Evolutionary conservation across 2,797 vertebrate genomes (phyloP), one percentile per base, ranked within the genome.

Genomic region (Triplophysa yarkandensis): DNA sequence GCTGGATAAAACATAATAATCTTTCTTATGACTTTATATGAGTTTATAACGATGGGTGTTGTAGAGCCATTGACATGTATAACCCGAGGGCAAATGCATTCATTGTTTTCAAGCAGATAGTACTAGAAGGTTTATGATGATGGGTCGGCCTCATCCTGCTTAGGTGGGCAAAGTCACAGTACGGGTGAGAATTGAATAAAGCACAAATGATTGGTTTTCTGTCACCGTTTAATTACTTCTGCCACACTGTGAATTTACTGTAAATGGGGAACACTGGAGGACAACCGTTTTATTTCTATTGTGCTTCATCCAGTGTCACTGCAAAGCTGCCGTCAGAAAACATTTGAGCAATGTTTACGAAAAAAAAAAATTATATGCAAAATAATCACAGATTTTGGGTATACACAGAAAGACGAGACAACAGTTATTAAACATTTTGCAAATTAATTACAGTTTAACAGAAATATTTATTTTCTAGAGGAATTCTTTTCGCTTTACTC

Each of bases 91-190:
- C 2, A 79, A 80, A 58, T 63, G 68, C 63, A 46, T 83, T 74
- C 41, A 55, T 77, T 68, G 57, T 61, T 58, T 58, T 32, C 64
- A 41, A 44, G 48, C 34, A 65, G 65, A 58, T 41, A 63, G 78
- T 80, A 79, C 64, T 8, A 68, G 23, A 41, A 36, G 55, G 67
- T 81, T 78, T 79, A 77, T 52, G 21, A 71, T 71, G 83, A 82
- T 84, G 75, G 9, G 10, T 36, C 39, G 16, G 19, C 4, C 64
- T 11, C 4, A 55, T 41, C 9, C 58, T 58, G 81, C 82, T 74
- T 39, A 50, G 69, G 28, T 44, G 65, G 54, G 77, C 81, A 77
- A 54, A 82, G 74, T 85, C 63, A 69, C 74, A 30, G 66, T 32
- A 19, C 28, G 62, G 10, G 4, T 16, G 52, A 70, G 19, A 54